These are phyloP conservation scores for Chrysolina haemoptera DNA, from an alignment of 2,888 invertebrate species.

Conservation along the genomic window DNA sequence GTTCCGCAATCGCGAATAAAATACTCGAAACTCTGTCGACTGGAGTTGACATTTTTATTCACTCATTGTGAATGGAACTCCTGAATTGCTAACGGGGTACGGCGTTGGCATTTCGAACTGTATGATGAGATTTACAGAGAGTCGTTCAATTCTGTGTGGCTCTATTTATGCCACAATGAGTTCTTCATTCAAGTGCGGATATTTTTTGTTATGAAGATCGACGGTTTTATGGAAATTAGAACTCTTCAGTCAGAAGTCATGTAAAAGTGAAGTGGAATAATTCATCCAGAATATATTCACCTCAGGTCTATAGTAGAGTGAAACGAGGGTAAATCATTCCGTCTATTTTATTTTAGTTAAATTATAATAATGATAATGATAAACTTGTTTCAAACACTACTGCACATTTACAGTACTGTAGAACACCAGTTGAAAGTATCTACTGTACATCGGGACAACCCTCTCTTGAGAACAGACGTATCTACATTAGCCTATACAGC, in stretches of 20 bases:
- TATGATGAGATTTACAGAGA: constrained; percentile 10
- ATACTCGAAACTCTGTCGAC: constrained; percentile 1
- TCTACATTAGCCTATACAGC: no score
- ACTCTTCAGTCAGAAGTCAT: not conserved
- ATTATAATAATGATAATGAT: no score
- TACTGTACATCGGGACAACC: no score
- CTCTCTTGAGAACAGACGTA: no score
- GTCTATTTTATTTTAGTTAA: no score
- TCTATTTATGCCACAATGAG: not conserved
- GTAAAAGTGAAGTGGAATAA: no score
- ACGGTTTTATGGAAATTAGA: not conserved
- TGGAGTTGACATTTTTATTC: constrained; percentile 20
- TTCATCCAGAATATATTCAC: no score
- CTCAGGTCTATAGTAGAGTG: no score
- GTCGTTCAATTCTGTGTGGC: not conserved
- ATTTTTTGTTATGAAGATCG: not conserved
- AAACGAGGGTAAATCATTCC: no score
- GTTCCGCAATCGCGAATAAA: constrained; percentile 15
- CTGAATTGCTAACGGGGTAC: not conserved
- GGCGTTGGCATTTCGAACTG: constrained; percentile 5
- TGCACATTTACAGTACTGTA: no score
- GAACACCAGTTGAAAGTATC: no score
- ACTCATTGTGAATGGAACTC: constrained; percentile 3
- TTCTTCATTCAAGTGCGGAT: not conserved
- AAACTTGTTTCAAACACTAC: no score